phyloP scores from a whole-genome alignment of 2,797 vertebrate species.

The Phataginus tetradactyla region DNA sequence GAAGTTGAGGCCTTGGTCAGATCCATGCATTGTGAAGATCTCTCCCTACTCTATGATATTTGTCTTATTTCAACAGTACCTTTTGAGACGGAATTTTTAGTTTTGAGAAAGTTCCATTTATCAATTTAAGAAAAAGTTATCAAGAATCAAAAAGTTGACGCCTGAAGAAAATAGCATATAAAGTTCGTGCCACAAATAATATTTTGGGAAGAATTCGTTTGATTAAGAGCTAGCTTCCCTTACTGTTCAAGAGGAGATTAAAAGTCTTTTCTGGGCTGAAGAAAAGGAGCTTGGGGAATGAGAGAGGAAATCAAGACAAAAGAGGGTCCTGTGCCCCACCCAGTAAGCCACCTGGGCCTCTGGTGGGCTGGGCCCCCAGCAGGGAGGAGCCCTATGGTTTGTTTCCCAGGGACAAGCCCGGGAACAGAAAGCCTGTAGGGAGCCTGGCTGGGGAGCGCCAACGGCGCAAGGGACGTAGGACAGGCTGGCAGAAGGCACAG shows the following conservation, averaged over 20 bases:
- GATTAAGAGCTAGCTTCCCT: background rate
- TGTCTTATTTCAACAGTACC: background rate
- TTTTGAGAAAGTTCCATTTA: slow-evolving; percentile 38
- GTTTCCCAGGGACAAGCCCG: background rate
- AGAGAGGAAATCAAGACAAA: background rate
- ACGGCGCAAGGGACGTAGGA: background rate
- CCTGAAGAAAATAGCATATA: background rate
- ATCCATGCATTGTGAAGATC: background rate
- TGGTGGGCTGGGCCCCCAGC: background rate
- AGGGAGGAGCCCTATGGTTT: background rate
- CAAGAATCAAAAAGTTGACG: background rate
- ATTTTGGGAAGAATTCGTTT: background rate
- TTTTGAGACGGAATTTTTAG: slow-evolving; percentile 1
- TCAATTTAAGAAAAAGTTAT: background rate
- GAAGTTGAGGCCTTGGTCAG: background rate
- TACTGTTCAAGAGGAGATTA: background rate
- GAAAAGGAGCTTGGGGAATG: background rate
- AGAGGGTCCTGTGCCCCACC: background rate
- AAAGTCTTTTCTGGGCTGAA: background rate
- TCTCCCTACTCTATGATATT: background rate
- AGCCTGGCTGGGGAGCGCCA: background rate
- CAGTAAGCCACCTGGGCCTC: background rate
- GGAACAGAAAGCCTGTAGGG: background rate
- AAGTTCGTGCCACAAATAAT: background rate
- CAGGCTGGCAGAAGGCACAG: background rate